Base-by-base conservation (phyloP, 2,888 invertebrate species). In the Crioceris asparagi region DNA sequence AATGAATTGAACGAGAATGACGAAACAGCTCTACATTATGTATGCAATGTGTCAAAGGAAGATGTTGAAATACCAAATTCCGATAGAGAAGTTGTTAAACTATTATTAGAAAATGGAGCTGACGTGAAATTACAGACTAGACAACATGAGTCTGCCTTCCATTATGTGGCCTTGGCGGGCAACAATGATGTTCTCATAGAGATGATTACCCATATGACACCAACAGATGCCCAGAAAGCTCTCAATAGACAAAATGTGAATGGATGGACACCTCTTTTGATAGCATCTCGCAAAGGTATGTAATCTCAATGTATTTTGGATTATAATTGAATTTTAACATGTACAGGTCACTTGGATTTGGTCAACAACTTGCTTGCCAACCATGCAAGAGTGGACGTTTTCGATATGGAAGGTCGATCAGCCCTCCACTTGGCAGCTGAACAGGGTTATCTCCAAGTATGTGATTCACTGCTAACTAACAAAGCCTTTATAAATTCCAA, bases 401-500 rank as follows among this genome's bases (percentile, higher is more conserved):
- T 99, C 63, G 98, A 98, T 61, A 82, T 80, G 47, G 96, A 97
- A 65, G 90, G 90, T 19, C 70, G 96, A 54, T 96, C 96, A 2
- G 96, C 96, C 0, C 71, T 97, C 33, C 96, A 97, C 65, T 68
- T 96, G 51, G 93, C 94, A 10, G 92, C 94, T 1, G 93, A 96
- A 65, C 83, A 84, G 54, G 96, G 96, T 3, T 94, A 82, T 59
- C 70, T 93, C 51, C 77, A 83, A 69, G 87, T 88, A 1, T 88
- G 88, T 64, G 87, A 88, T 69, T 90, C 76, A 1, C 68, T 98
- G 35, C 70, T 99, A 26, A 83, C 87, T 33, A 85, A 93, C 66
- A 97, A 97, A 66, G 97, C 98, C 1, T 98, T 97, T 65, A 97
- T 98, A 46, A 98, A 98, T 66, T 94, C 94, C 11, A 96, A 97